These are phyloP conservation scores for Tetragnatha versicolor DNA, from an alignment of 1,140 invertebrate genomes.

Conservation along the genomic window DNA sequence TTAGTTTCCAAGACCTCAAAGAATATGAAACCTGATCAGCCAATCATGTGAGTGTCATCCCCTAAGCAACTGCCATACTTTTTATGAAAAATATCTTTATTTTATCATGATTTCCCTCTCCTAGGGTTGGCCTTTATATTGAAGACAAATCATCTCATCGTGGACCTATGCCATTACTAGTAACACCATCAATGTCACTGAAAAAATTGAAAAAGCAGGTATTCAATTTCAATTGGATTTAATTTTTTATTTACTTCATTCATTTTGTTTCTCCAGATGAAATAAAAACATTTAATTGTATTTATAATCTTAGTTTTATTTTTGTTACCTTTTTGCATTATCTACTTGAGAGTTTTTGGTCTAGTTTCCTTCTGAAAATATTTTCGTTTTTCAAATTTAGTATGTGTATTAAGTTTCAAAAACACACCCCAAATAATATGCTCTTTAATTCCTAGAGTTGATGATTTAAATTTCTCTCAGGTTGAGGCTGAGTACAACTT, in stretches of 20 bases:
- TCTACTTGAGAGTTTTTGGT: too few species aligned
- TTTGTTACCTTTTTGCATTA: too few species aligned
- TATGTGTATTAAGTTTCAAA: too few species aligned
- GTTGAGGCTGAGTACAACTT: conserved; percentile 75
- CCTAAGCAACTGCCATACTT: neutral
- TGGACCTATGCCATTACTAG: conserved; percentile 74
- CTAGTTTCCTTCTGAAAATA: too few species aligned
- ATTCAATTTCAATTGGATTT: conserved; percentile 14
- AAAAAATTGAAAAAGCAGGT: conserved; percentile 71
- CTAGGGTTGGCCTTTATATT: conserved; percentile 70
- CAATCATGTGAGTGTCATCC: conserved; percentile 32
- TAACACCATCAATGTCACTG: conserved; percentile 72
- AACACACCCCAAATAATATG: too few species aligned
- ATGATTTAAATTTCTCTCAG: conserved; percentile 61
- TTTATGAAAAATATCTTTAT: neutral
- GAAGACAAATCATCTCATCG: conserved; percentile 78
- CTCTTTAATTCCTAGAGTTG: neutral
- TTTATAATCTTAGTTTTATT: too few species aligned
- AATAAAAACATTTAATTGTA: too few species aligned
- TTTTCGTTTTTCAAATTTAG: too few species aligned
- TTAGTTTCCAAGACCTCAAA: too few species aligned
- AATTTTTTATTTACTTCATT: too few species aligned
- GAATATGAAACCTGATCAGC: conserved; percentile 8
- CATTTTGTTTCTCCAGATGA: too few species aligned
- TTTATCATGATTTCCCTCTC: neutral